These are phyloP conservation scores for Aradus depressus DNA, from an alignment of 2,888 invertebrate genomes.

Conservation along the genomic window DNA sequence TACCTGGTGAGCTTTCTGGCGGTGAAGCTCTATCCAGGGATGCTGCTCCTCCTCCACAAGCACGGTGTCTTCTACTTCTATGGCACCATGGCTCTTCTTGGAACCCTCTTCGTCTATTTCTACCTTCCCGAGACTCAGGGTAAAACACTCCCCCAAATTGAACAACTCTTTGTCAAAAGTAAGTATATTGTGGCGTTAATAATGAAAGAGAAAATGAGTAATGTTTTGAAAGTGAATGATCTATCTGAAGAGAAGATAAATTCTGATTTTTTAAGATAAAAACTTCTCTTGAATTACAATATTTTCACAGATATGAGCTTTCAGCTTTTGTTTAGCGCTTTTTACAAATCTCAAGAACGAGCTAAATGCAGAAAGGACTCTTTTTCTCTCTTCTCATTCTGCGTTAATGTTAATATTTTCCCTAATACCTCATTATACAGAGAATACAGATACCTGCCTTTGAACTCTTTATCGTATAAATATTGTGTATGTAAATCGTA, in stretches of 20 bases:
- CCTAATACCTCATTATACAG: too few species aligned
- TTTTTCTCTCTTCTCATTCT: too few species aligned
- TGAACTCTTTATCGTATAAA: too few species aligned
- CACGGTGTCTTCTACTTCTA: constrained; percentile 41
- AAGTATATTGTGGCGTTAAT: constrained; percentile 12
- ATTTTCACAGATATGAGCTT: too few species aligned
- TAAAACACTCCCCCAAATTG: constrained; percentile 42
- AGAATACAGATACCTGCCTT: too few species aligned
- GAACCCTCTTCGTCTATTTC: constrained; percentile 41
- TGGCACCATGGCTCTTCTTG: constrained; percentile 38
- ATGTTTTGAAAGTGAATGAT: neutral
- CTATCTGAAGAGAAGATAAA: neutral
- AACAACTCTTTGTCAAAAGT: constrained; percentile 38
- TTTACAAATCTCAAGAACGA: too few species aligned
- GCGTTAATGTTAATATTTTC: too few species aligned
- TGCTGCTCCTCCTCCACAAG: constrained; percentile 26
- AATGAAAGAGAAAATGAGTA: too few species aligned
- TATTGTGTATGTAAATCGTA: too few species aligned
- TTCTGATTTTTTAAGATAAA: neutral
- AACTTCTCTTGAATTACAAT: neutral
- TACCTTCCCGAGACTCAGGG: constrained; percentile 46
- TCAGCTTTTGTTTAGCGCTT: too few species aligned
- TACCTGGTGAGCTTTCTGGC: constrained; percentile 44
- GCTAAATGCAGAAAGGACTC: too few species aligned
- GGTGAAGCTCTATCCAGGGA: constrained; percentile 41